Evolutionary conservation across 2,113 vertebrate genomes (phyloP).

Genomic region (Mirounga angustirostris): DNA sequence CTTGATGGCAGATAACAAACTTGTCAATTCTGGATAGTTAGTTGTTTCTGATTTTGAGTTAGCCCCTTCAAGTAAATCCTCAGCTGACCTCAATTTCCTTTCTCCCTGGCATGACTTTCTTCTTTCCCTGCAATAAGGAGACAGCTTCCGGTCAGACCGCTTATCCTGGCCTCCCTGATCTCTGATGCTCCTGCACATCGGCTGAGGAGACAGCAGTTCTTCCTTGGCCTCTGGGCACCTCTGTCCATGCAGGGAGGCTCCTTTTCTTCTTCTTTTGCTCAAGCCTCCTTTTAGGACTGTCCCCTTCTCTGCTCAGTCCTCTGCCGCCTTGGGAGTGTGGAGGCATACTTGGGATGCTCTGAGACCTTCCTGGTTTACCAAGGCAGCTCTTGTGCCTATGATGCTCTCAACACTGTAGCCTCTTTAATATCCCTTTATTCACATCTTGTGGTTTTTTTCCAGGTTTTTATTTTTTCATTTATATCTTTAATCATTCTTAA

Average conservation of each 20-base stretch:
- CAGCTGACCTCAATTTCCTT: not conserved
- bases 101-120: accelerated
- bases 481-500: not conserved
- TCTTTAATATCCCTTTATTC: not conserved
- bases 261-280: not conserved
- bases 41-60: not conserved
- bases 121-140: not conserved
- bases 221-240: not conserved
- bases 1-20: not conserved
- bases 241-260: not conserved
- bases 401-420: not conserved
- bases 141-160: too few species aligned
- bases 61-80: not conserved
- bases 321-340: not conserved
- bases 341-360: too few species aligned
- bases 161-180: not conserved
- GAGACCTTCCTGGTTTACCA: not conserved
- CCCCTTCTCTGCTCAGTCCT: not conserved
- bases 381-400: not conserved
- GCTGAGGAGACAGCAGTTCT: too few species aligned
- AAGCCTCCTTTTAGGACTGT: not conserved
- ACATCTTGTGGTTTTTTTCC: not conserved
- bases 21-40: not conserved
- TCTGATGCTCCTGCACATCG: not conserved
- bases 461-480: not conserved